Evolutionary conservation across 2,888 invertebrate genomes (phyloP), one percentile per base, ranked within the genome.

Genomic region (Megalurothrips usitatus): DNA sequence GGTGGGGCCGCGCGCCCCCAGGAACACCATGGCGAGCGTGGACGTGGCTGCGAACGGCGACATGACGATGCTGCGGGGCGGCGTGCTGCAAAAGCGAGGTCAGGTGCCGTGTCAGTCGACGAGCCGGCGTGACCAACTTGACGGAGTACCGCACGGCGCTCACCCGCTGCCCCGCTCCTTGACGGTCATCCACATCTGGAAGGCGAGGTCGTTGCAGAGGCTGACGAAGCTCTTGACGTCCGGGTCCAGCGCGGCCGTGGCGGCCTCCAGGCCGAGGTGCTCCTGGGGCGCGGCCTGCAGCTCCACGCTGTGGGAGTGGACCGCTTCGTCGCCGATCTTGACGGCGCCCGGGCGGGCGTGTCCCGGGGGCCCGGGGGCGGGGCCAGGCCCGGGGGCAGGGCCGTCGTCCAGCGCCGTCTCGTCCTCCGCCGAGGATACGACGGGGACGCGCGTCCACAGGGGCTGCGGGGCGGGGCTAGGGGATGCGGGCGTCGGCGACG

Each of bases 41-140:
- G 96, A 95, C 0, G 94, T 94, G 81, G 94, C 90, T 0, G 95
- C 94, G 85, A 95, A 96, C 0, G 96, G 96, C 0, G 95, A 95
- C 26, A 96, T 87, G 14, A 95, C 92, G 84, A 96, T 89, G 84
- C 95, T 95, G 85, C 95, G 89, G 9, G 86, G 83, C 14, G 84
- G 82, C 80, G 92, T 92, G 19, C 68, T 75, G 26, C 10, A 43
- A 43, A 43, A 43, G 6, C 34, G 34, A 43, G n/a, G n/a, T n/a
- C n/a, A n/a, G n/a, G 34, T 43, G 34, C 34, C 34, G 34, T 43
- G 34, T n/a, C n/a, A n/a, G n/a, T n/a, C n/a, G n/a, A n/a, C n/a
- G n/a, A n/a, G n/a, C n/a, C n/a, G n/a, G n/a, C n/a, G n/a, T n/a
- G n/a, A n/a, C n/a, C n/a, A n/a, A n/a, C n/a, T n/a, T n/a, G n/a